Evolutionary conservation across 2,888 invertebrate species (phyloP).

Genomic region (Tridacna crocea): DNA sequence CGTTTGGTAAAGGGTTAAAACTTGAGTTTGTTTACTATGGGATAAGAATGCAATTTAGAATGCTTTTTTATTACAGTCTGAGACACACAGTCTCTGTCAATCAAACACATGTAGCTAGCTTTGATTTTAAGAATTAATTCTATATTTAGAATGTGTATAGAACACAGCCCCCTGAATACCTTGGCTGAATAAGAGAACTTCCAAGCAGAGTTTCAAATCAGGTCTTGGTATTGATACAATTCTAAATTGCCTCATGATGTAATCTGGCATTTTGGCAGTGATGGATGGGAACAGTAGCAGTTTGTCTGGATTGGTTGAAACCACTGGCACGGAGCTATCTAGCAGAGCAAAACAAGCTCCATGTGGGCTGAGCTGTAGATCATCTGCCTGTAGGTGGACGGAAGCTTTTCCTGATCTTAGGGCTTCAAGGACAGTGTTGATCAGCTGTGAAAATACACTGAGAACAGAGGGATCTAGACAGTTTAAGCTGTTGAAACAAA

Average conservation of each 20-base stretch:
- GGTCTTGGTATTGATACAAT: constrained; percentile 78
- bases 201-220: constrained; percentile 73
- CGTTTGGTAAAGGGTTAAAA: too few species aligned
- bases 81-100: too few species aligned
- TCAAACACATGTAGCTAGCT: too few species aligned
- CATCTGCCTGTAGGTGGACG: constrained; percentile 76
- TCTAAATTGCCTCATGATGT: constrained; percentile 80
- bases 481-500: constrained; percentile 80
- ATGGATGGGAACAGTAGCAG: constrained; percentile 77
- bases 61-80: too few species aligned
- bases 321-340: constrained; percentile 73
- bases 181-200: constrained; percentile 81
- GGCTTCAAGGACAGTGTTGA: constrained; percentile 77
- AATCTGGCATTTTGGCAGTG: constrained; percentile 75
- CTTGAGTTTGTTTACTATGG: too few species aligned
- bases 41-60: too few species aligned
- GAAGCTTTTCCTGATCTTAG: constrained; percentile 74
- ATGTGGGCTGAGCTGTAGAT: constrained; percentile 73
- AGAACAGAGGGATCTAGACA: constrained; percentile 74
- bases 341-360: constrained; percentile 79
- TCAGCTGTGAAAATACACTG: constrained; percentile 79
- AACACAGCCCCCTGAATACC: constrained; percentile 64
- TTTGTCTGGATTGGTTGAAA: constrained; percentile 76
- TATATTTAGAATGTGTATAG: too few species aligned
- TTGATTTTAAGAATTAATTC: too few species aligned